Evolutionary conservation across 2,888 invertebrate species (phyloP).

Genomic region (Frankliniella fusca): DNA sequence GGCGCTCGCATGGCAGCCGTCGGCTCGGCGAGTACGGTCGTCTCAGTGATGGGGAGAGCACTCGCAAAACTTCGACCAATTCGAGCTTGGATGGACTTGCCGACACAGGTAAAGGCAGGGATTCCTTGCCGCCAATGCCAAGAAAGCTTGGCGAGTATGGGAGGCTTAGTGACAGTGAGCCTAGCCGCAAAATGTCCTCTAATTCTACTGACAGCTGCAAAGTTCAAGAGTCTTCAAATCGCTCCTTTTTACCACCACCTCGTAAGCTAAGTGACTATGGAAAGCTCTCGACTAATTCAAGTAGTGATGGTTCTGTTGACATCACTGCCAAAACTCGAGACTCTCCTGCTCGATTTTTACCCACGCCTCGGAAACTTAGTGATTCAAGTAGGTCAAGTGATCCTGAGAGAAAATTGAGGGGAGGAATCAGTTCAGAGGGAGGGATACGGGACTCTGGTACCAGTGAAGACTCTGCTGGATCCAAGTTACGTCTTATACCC

Average conservation of each 20-base stretch:
- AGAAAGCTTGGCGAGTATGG: slow-evolving; percentile 48
- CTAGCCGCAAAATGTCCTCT: slow-evolving; percentile 29
- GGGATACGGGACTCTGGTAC: slow-evolving; percentile 35
- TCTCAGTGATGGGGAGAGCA: slow-evolving; percentile 49
- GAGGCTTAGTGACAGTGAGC: slow-evolving; percentile 45
- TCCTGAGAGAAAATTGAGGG: neutral
- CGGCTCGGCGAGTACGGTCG: slow-evolving; percentile 62
- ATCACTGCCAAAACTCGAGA: neutral
- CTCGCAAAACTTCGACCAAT: slow-evolving; percentile 38
- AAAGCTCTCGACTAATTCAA: slow-evolving; percentile 43
- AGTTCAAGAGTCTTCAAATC: slow-evolving; percentile 35
- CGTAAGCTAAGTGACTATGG: slow-evolving; percentile 58
- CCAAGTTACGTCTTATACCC: slow-evolving; percentile 41
- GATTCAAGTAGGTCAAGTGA: slow-evolving; percentile 36
- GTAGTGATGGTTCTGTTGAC: slow-evolving; percentile 10
- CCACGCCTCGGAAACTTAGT: slow-evolving; percentile 31
- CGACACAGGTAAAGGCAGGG: slow-evolving; percentile 6
- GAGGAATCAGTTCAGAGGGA: slow-evolving; percentile 33
- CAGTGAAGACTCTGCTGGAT: slow-evolving; percentile 38
- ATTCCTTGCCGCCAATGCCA: slow-evolving; percentile 34
- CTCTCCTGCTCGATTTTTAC: neutral
- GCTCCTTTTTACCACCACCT: slow-evolving; percentile 47
- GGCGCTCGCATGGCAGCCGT: slow-evolving; percentile 46
- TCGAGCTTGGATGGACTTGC: slow-evolving; percentile 45
- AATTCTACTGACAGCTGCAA: slow-evolving; percentile 29